Evolutionary conservation across 2,888 invertebrate species (phyloP).

Genomic region (Conomelus anceps): DNA sequence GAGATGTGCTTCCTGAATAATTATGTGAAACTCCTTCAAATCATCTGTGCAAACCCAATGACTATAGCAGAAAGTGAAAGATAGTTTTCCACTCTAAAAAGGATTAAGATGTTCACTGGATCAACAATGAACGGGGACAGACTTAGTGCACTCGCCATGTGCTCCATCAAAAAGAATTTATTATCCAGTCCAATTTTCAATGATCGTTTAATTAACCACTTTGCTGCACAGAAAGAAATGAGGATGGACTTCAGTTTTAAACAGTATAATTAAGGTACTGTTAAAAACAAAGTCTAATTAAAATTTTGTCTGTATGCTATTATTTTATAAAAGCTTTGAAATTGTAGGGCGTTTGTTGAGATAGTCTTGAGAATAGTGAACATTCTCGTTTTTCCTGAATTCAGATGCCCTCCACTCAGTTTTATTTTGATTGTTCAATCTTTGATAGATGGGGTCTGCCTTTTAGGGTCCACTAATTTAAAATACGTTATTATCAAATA

Average conservation of each 20-base stretch:
- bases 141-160: slow-evolving; percentile 23
- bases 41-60: slow-evolving; percentile 24
- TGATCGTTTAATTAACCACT: neutral
- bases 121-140: slow-evolving; percentile 23
- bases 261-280: neutral
- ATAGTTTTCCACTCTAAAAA: slow-evolving; percentile 22
- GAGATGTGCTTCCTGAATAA: slow-evolving; percentile 18
- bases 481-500: no score
- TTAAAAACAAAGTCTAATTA: no score
- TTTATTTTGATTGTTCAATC: no score
- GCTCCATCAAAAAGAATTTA: slow-evolving; percentile 26
- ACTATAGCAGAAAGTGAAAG: slow-evolving; percentile 22
- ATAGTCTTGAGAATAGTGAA: no score
- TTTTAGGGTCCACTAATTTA: no score
- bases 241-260: neutral
- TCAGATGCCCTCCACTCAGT: no score
- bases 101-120: slow-evolving; percentile 22
- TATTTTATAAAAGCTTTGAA: no score
- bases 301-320: no score
- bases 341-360: no score
- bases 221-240: neutral
- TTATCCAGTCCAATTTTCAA: neutral
- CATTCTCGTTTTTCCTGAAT: no score
- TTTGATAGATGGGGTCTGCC: no score
- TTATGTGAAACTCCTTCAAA: slow-evolving; percentile 14